These are phyloP conservation scores for Hydraecia micacea DNA, from an alignment of 2,888 invertebrate species.

Conservation along the genomic window DNA sequence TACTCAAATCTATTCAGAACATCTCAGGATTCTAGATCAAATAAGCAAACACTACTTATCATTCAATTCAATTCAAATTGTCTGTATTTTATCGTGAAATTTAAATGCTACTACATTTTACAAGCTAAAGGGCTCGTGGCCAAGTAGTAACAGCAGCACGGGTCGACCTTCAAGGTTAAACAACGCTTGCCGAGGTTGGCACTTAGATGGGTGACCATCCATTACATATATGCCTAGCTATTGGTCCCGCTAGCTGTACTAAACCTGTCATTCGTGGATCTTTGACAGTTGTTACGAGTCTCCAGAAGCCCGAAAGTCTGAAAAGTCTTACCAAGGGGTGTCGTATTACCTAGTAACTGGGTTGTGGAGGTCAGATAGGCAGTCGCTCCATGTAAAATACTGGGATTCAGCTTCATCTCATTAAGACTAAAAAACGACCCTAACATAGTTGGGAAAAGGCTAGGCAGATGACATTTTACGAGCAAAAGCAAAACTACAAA, in stretches of 20 bases:
- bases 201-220: background rate
- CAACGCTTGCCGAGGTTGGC: background rate
- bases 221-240: background rate
- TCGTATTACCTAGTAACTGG: background rate
- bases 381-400: background rate
- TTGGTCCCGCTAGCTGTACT: background rate
- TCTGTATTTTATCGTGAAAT: slow-evolving; percentile 43
- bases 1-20: slow-evolving; percentile 43
- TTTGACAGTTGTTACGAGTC: no score
- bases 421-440: background rate
- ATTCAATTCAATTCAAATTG: slow-evolving; percentile 50
- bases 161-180: background rate
- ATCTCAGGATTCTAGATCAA: slow-evolving; percentile 43
- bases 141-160: background rate
- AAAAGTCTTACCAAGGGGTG: background rate
- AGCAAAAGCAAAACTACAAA: background rate
- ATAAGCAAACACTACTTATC: slow-evolving; percentile 27
- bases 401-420: background rate
- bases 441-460: background rate
- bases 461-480: background rate
- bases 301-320: background rate
- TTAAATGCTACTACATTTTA: slow-evolving; percentile 12
- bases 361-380: background rate
- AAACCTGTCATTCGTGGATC: background rate
- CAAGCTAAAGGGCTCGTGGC: background rate